These are phyloP conservation scores for Galeopterus variegatus DNA, from an alignment of 2,113 vertebrate genomes.

Conservation along the genomic window DNA sequence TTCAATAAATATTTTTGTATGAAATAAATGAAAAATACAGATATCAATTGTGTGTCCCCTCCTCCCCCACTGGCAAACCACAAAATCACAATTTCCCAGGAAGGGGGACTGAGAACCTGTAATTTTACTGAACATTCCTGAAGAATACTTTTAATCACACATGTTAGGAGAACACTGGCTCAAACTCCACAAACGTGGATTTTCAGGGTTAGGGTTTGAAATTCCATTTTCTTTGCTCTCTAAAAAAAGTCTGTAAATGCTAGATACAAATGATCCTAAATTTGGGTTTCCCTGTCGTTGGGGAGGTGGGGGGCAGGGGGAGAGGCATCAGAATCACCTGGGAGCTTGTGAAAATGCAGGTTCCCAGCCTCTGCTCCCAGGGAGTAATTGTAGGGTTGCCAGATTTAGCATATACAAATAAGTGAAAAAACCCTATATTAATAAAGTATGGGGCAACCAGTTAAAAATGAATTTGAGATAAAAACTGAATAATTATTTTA, in stretches of 20 bases:
- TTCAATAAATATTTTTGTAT: background rate
- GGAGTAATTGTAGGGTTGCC: no score
- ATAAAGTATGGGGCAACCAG: background rate
- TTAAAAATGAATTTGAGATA: slow-evolving; percentile 40
- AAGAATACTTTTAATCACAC: background rate
- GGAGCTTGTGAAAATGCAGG: background rate
- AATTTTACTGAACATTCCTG: background rate
- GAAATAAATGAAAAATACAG: background rate
- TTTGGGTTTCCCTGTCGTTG: background rate
- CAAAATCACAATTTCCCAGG: background rate
- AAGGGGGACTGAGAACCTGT: background rate
- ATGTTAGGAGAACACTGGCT: background rate
- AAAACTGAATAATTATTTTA: background rate
- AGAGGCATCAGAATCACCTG: background rate
- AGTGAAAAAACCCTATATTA: background rate
- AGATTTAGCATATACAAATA: background rate
- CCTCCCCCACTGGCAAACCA: background rate
- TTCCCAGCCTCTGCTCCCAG: background rate
- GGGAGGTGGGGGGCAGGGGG: background rate
- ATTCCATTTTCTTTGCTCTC: background rate
- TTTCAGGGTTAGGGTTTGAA: background rate
- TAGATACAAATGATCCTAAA: background rate
- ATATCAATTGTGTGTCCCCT: accelerated
- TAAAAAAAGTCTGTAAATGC: background rate
- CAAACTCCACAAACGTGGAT: background rate